These are phyloP conservation scores for Stegastes partitus DNA, from an alignment of 2,113 vertebrate genomes.

Conservation along the genomic window DNA sequence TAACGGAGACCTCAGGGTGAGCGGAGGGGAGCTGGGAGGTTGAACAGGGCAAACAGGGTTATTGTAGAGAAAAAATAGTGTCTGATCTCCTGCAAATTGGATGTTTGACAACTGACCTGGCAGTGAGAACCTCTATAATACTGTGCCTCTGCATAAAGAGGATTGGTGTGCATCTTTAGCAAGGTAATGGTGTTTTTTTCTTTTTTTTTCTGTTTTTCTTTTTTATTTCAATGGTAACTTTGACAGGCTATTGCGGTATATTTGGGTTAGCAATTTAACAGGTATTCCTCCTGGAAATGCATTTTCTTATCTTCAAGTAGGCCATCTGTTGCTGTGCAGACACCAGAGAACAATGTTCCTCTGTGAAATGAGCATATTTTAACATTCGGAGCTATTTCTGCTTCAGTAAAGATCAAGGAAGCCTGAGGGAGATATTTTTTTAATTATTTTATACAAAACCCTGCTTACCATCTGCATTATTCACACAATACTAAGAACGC, in stretches of 20 bases:
- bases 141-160: background rate
- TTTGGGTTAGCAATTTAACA: slow-evolving; percentile 66
- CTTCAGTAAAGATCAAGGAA: slow-evolving; percentile 72
- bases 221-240: slow-evolving; percentile 43
- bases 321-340: slow-evolving; percentile 77
- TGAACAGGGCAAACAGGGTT: slow-evolving; percentile 1
- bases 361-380: slow-evolving; percentile 68
- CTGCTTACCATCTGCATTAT: slow-evolving; percentile 65
- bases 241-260: slow-evolving; percentile 55
- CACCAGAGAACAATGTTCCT: slow-evolving; percentile 67
- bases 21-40: slow-evolving; percentile 46
- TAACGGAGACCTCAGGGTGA: slow-evolving; percentile 97
- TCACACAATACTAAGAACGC: slow-evolving; percentile 59
- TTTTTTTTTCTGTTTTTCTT: slow-evolving; percentile 26
- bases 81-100: slow-evolving; percentile 22
- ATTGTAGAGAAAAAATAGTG: slow-evolving; percentile 19
- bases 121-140: background rate
- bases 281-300: slow-evolving; percentile 74
- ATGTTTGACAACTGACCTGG: slow-evolving; percentile 32
- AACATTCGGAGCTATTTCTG: slow-evolving; percentile 71
- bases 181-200: slow-evolving; percentile 8
- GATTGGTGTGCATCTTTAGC: slow-evolving; percentile 7
- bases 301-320: slow-evolving; percentile 74
- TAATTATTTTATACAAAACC: slow-evolving; percentile 63
- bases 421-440: slow-evolving; percentile 65